A percentile compares a stretch with the other conserved stretches of the same genome.
These are phyloP conservation scores for Nomia melanderi DNA, from an alignment of 1,140 invertebrate genomes.

Conservation along the genomic window DNA sequence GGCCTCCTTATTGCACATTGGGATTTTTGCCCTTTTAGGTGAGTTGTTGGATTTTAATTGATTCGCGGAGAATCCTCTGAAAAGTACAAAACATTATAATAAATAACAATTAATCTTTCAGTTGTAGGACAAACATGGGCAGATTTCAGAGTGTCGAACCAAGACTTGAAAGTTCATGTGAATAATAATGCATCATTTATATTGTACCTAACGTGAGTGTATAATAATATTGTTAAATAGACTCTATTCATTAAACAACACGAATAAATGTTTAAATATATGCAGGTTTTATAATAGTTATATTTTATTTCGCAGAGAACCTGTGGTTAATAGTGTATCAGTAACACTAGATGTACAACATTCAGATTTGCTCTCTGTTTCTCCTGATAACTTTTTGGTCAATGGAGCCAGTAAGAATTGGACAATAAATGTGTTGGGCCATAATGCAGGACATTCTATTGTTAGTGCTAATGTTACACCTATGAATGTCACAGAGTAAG, in stretches of 20 bases:
- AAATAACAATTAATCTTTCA: conserved; percentile 47
- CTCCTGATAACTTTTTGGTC: conserved; percentile 63
- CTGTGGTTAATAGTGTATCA: conserved; percentile 48
- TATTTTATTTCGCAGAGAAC: conserved; percentile 52
- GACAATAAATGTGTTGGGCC: conserved; percentile 82
- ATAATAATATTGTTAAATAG: too few relatives aligned
- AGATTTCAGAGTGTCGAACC: conserved; percentile 65
- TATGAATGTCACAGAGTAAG: conserved; percentile 78
- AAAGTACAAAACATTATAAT: too few relatives aligned
- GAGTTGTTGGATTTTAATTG: not conserved
- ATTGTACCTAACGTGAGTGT: conserved; percentile 72
- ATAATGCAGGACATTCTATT: conserved; percentile 82
- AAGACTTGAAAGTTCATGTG: conserved; percentile 77
- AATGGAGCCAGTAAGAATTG: conserved; percentile 59
- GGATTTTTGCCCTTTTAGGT: conserved; percentile 49
- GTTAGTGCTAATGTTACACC: conserved; percentile 82
- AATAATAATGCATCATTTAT: conserved; percentile 70
- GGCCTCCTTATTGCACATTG: conserved; percentile 16
- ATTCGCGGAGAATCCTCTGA: too few relatives aligned
- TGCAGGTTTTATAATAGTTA: not conserved
- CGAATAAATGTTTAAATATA: not conserved
- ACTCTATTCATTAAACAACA: not conserved
- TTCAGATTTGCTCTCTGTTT: conserved; percentile 67
- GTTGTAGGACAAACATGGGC: conserved; percentile 50
- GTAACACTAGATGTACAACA: conserved; percentile 72